These are phyloP conservation scores for Caenorhabditis sp. DNA, from an alignment of 2,888 invertebrate species.

Conservation along the genomic window DNA sequence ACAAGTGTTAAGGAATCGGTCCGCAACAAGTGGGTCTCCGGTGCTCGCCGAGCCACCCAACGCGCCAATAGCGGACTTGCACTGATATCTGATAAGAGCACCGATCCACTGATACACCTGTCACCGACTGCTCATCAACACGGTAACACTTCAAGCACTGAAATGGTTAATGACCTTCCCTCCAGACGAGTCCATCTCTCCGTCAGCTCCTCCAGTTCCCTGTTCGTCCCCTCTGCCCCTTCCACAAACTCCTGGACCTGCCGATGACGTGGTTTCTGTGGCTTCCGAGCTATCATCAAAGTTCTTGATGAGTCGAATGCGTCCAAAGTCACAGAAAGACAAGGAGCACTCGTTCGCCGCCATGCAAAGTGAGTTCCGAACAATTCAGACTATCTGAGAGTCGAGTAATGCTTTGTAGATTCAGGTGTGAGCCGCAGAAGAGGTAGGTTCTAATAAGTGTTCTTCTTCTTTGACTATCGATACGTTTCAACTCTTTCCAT, in stretches of 20 bases:
- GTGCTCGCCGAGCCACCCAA: slow-evolving; percentile 49
- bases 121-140: slow-evolving; percentile 54
- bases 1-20: slow-evolving; percentile 50
- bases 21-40: slow-evolving; percentile 49
- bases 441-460: slow-evolving; percentile 14
- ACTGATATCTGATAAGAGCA: slow-evolving; percentile 72
- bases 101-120: slow-evolving; percentile 71
- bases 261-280: slow-evolving; percentile 52
- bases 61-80: slow-evolving; percentile 61
- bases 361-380: slow-evolving; percentile 57
- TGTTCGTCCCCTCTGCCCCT: slow-evolving; percentile 36
- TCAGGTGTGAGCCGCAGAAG: slow-evolving; percentile 23
- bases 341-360: slow-evolving; percentile 56
- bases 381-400: neutral
- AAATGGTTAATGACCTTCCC: too few relatives aligned
- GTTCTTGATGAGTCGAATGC: slow-evolving; percentile 50
- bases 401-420: slow-evolving; percentile 1
- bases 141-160: too few relatives aligned
- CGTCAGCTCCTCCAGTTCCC: slow-evolving; percentile 50
- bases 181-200: slow-evolving; percentile 51
- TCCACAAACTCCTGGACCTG: slow-evolving; percentile 41
- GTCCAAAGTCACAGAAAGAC: slow-evolving; percentile 45
- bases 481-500: neutral
- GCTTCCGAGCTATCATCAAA: slow-evolving; percentile 57
- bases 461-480: neutral